Evolutionary conservation across 2,888 invertebrate species (phyloP), one percentile per base, ranked within the genome.

Genomic region (Chesias legatella): DNA sequence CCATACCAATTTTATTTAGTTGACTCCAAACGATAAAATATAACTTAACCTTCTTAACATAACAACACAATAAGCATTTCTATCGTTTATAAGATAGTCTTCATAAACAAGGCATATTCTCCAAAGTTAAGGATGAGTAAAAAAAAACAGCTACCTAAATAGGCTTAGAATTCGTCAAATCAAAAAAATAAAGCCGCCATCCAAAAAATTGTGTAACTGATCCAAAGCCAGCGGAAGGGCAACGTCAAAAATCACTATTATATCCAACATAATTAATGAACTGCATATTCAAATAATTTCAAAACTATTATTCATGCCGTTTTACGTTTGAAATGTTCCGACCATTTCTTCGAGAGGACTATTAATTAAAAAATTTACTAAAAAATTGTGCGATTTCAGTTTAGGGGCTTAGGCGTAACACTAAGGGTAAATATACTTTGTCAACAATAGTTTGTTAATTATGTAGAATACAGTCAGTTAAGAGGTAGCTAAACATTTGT

Each of bases 281-380:
- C 79, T 76, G 80, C 79, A 81, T 86, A 85, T 88, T 85, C 83
- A 88, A 88, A 88, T 86, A 82, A 79, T 79, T 88, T 86, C 81
- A 80, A 85, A 88, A 86, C 88, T 85, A 88, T 88, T 88, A 88
- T 85, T 86, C 84, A 85, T 83, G 76, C 80, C 81, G 79, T 88
- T 88, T 47, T 85, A 81, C 75, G 76, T 86, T 84, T 84, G 77
- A 82, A 82, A 79, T 57, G 75, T 75, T 71, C 86, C 86, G 86
- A 82, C 79, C 62, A 67, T 77, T 80, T 73, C 76, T 81, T 72
- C 82, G 75, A 78, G 83, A 79, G 76, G 77, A 71, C 69, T 75
- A 82, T 79, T 84, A 82, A 83, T 86, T 83, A 77, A 76, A 73
- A 63, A 60, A 59, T 60, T 68, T 40, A 37, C 66, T 68, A 17